Evolutionary conservation across 2,888 invertebrate species (phyloP), one percentile per base, ranked within the genome.

Genomic region (Eupithecia abbreviata): DNA sequence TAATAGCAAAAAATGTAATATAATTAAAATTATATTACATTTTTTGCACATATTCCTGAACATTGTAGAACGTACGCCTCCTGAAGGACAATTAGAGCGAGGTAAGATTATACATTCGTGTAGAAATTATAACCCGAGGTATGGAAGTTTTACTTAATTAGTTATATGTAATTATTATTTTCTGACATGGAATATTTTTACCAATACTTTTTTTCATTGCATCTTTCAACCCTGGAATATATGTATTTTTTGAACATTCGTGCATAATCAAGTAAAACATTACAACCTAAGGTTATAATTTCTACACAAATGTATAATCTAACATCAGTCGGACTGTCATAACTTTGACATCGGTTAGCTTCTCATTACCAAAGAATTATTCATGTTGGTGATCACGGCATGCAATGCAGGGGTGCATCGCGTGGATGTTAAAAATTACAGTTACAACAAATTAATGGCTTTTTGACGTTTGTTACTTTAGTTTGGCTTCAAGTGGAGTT

Each of bases 311-410:
- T 73, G 15, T 55, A 69, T 49, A 66, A 69, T 10, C 9, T 55
- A 73, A 47, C 41, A 18, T 74, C 45, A 45, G 74, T 72, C 72
- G 58, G 47, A 49, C 75, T 80, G 76, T 79, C 82, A 80, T 82
- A 82, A 81, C 73, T 80, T 78, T 79, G 72, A 71, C 81, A 79
- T 80, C 71, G 77, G 78, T 66, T 68, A 62, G 62, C 30, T 62
- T 6, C 79, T 83, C 76, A 80, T 82, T 82, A 82, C 73, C 75
- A 66, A 69, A 71, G 74, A 82, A 81, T 83, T 81, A 83, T 83
- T 79, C 81, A 82, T 81, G 77, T 77, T 77, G 69, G 73, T 73
- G 77, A 80, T 76, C 82, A 81, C 81, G 82, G 76, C 78, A 82
- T 76, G 77, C 79, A 71, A 68, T 78, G 78, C 81, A 76, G 80